phyloP scores from a whole-genome alignment of 2,797 vertebrate genomes.

The Dendrocincla fuliginosa region DNA sequence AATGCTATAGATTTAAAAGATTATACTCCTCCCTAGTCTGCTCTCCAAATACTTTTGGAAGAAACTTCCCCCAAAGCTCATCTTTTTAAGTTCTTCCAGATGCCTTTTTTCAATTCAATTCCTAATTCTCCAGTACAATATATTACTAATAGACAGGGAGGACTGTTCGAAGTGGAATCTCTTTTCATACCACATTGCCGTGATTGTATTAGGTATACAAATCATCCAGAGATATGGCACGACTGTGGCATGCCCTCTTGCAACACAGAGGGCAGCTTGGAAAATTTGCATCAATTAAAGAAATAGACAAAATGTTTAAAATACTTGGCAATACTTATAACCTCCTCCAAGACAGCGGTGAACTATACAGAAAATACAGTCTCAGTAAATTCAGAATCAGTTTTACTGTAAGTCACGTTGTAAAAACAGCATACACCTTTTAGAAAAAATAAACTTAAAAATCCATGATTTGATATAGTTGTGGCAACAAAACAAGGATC shows the following conservation, averaged over 20 bases:
- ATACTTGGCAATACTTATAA: neutral
- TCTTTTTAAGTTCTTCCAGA: neutral
- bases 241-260: neutral
- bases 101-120: neutral
- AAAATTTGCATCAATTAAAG: neutral
- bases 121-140: neutral
- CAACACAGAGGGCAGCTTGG: neutral
- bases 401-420: neutral
- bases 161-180: neutral
- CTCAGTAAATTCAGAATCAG: neutral
- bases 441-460: neutral
- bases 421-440: neutral
- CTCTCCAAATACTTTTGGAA: neutral
- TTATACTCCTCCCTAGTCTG: neutral
- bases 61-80: neutral
- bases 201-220: neutral
- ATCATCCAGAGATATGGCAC: neutral
- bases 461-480: neutral
- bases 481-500: neutral
- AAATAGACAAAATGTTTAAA: neutral
- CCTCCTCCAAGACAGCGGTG: neutral
- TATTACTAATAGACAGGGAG: neutral
- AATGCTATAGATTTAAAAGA: neutral
- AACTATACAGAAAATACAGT: neutral
- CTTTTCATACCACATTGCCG: neutral